A percentile compares a stretch with the other conserved stretches of the same genome.
phyloP scores from a whole-genome alignment of 2,888 invertebrate species.

The Caenorhabditis sp. region DNA sequence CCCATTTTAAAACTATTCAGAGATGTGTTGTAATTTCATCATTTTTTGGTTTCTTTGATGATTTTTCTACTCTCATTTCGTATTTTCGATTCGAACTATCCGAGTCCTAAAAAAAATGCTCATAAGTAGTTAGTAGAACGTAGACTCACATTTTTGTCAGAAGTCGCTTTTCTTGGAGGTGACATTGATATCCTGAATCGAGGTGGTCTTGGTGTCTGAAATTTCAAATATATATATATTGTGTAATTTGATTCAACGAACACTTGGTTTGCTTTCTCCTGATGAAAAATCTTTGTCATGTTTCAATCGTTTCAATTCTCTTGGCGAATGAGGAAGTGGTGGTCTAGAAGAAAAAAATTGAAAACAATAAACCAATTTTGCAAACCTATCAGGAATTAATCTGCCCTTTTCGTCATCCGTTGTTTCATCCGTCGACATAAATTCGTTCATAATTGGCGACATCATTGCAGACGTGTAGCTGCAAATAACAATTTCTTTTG shows the following conservation, averaged over 20 bases:
- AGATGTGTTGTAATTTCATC: constrained; percentile 7
- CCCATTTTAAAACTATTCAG: constrained; percentile 12
- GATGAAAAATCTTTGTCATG: constrained; percentile 29
- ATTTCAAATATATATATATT: no score
- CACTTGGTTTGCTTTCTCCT: constrained; percentile 35
- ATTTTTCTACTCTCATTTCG: constrained; percentile 52
- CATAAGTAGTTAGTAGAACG: background rate
- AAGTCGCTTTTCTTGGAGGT: constrained; percentile 53
- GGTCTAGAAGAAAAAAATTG: constrained; percentile 23
- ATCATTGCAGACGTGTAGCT: constrained; percentile 69
- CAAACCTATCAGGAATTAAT: constrained; percentile 48
- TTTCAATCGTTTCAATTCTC: constrained; percentile 29
- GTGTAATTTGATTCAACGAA: constrained; percentile 6
- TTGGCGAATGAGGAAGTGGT: constrained; percentile 31
- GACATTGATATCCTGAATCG: constrained; percentile 66
- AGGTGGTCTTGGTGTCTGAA: constrained; percentile 57
- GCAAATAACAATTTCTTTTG: constrained; percentile 5
- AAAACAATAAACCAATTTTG: no score
- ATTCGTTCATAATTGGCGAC: constrained; percentile 64
- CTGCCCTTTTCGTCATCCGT: constrained; percentile 49
- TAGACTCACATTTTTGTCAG: constrained; percentile 29
- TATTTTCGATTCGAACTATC: constrained; percentile 41
- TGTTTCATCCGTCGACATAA: constrained; percentile 52
- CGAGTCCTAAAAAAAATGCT: constrained; percentile 43
- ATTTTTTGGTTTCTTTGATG: constrained; percentile 35